Evolutionary conservation across 2,113 vertebrate genomes (phyloP).

Genomic region (Corythoichthys intestinalis): DNA sequence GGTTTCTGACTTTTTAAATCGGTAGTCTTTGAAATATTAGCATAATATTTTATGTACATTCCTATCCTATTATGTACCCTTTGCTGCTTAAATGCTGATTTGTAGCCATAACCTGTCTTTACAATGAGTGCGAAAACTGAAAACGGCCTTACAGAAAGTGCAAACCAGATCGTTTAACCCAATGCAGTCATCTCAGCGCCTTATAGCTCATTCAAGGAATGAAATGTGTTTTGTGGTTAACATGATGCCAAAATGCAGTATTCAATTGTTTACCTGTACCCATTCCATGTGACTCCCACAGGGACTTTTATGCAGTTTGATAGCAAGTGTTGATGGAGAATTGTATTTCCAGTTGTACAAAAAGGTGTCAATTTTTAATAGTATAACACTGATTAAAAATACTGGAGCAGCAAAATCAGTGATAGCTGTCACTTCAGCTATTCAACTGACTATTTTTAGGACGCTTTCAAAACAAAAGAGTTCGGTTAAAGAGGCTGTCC

Average conservation of each 20-base stretch:
- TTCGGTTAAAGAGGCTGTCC: constrained; percentile 5
- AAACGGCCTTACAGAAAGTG: constrained; percentile 58
- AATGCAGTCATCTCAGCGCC: constrained; percentile 65
- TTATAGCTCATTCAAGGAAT: constrained; percentile 53
- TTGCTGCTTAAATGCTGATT: constrained; percentile 40
- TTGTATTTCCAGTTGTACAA: constrained; percentile 18
- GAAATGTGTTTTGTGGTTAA: constrained; percentile 52
- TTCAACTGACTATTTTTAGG: constrained; percentile 31
- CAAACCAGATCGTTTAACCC: constrained; percentile 30
- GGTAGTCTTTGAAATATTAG: neutral
- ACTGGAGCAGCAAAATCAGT: neutral
- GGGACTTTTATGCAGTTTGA: constrained; percentile 15
- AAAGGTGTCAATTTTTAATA: constrained; percentile 11
- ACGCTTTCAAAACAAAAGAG: neutral
- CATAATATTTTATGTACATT: neutral
- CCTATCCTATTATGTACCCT: neutral
- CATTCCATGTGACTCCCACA: constrained; percentile 17
- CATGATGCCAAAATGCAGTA: constrained; percentile 66
- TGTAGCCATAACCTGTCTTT: constrained; percentile 42
- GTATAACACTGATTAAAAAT: constrained; percentile 7
- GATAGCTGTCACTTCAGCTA: constrained; percentile 22
- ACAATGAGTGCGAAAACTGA: constrained; percentile 39
- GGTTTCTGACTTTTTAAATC: neutral
- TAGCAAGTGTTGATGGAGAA: constrained; percentile 4
- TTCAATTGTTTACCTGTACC: constrained; percentile 46